Evolutionary conservation across 64 coral and sea anemone genomes (phyloP).

Genomic region (Pachyseris speciosa): DNA sequence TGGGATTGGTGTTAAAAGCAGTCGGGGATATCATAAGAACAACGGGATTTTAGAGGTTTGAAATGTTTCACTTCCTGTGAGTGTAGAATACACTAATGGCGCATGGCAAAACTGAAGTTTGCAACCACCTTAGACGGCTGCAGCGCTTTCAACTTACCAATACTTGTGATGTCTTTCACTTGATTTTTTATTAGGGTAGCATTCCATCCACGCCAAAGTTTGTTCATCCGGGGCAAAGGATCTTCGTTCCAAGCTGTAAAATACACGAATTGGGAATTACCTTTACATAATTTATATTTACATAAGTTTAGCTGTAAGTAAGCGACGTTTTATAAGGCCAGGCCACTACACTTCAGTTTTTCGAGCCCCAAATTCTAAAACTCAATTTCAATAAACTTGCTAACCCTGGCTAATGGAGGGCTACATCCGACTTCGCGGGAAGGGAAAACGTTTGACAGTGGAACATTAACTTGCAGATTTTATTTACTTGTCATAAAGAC

Average conservation of each 20-base stretch:
- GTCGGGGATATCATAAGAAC: background rate
- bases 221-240: conserved; percentile 5
- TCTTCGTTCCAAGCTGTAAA: conserved; percentile 5
- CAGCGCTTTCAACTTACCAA: conserved; percentile 21
- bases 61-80: background rate
- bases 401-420: too few relatives aligned
- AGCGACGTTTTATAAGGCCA: background rate
- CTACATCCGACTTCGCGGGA: background rate
- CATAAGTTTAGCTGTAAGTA: conserved; percentile 16
- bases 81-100: conserved; percentile 25
- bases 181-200: background rate
- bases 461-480: background rate
- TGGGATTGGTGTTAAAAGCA: background rate
- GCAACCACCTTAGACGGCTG: background rate
- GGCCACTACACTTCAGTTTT: background rate
- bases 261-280: conserved; percentile 29
- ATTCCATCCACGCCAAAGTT: conserved; percentile 41
- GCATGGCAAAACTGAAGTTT: conserved; percentile 8
- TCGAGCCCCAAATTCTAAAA: background rate
- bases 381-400: background rate
- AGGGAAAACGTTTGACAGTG: background rate
- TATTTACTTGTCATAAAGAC: too few relatives aligned
- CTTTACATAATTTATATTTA: conserved; percentile 30
- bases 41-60: background rate
- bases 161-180: conserved; percentile 12